Evolutionary conservation across 1,140 invertebrate genomes (phyloP), one percentile per base, ranked within the genome.

Genomic region (Penaeus chinensis): DNA sequence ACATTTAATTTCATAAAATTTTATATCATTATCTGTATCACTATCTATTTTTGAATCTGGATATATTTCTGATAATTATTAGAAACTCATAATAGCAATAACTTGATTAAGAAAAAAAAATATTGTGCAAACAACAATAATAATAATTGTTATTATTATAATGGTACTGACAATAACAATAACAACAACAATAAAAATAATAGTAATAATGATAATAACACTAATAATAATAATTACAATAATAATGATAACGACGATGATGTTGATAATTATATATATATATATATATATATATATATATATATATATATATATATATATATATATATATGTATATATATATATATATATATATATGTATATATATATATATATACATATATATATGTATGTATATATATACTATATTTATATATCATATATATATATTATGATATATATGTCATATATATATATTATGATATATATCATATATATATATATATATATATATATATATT

Each of bases 341-440:
- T 42, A 32, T 76, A 42, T 24, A 19, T 20, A 76, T 24, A 81
- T 27, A 61, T 81, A 61, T 62, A 81, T 47, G 13, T 60, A 61
- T 60, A 61, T 81, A 61, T 81, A 61, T 81, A 61, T 81, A 61
- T 81, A 61, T 81, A 61, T 81, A 61, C 61, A n/a, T 81, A 61
- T 61, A 61, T 60, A 61, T 81, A 61, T 81, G 27, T 81, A 27
- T 81, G 60, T 81, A 27, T 81, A 27, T 81, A 27, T 81, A 27
- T 81, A 27, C 10, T 81, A 27, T 81, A 27, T 81, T 22, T 81
- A 27, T 60, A 16, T 60, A 16, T 81, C 61, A 27, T 81, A 27
- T 81, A 5, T 81, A 20, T 81, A 27, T 81, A 27, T 47, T 22
- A 61, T 27, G 60, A 27, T 47, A 16, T 81, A 27, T 81, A 27